phyloP scores from a whole-genome alignment of 2,113 vertebrate genomes.

The Lota lota region DNA sequence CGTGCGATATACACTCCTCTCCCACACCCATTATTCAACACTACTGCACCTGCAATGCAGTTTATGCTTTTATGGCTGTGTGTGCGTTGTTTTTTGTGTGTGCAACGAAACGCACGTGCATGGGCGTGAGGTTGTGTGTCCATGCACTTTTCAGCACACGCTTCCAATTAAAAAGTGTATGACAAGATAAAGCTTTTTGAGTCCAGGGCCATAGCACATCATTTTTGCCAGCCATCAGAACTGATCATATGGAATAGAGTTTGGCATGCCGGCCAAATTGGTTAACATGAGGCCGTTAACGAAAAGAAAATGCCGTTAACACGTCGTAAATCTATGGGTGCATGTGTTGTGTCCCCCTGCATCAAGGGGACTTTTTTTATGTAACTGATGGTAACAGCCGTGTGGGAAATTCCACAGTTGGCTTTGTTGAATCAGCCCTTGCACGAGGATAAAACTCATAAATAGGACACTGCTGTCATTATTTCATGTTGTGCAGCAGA shows the following conservation, averaged over 20 bases:
- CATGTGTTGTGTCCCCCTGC: not conserved
- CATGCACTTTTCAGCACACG: too few relatives aligned
- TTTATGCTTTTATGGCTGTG: conserved; percentile 3
- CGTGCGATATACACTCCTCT: conserved; percentile 27
- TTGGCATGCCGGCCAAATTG: too few relatives aligned
- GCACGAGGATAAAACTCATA: conserved; percentile 45
- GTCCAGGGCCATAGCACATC: too few relatives aligned
- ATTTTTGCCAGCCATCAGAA: too few relatives aligned
- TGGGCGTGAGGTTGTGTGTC: too few relatives aligned
- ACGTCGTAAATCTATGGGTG: too few relatives aligned
- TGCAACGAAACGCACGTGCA: conserved; percentile 3
- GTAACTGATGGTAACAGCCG: conserved; percentile 41
- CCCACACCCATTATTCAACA: conserved; percentile 46
- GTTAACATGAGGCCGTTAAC: too few relatives aligned
- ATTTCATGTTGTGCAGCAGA: conserved; percentile 47
- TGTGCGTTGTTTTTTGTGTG: conserved; percentile 9
- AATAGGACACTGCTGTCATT: conserved; percentile 58
- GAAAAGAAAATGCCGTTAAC: too few relatives aligned
- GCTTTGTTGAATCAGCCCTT: conserved; percentile 46
- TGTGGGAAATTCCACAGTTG: conserved; percentile 46
- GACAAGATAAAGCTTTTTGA: too few relatives aligned
- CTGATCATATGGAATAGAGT: too few relatives aligned
- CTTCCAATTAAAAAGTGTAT: too few relatives aligned
- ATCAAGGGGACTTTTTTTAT: conserved; percentile 38
- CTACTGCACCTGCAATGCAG: conserved; percentile 40